phyloP scores from a whole-genome alignment of 1,140 invertebrate species.

The Cotesia typhae region DNA sequence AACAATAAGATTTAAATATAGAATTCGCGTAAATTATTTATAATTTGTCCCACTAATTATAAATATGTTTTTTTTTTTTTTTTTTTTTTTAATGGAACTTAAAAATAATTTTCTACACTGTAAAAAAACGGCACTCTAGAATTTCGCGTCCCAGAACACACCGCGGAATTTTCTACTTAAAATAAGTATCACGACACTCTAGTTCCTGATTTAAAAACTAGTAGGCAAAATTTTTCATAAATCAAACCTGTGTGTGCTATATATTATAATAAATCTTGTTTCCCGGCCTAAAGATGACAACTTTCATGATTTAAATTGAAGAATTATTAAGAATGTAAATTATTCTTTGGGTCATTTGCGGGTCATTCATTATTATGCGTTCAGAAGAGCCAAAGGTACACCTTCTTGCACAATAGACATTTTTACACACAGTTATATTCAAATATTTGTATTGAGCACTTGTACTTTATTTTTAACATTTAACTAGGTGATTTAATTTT shows the following conservation, averaged over 20 bases:
- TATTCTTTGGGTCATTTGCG: constrained; percentile 9
- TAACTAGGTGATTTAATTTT: too few species aligned
- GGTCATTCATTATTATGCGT: constrained; percentile 1
- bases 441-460: too few species aligned
- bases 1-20: too few species aligned
- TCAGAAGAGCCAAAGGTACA: neutral
- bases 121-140: constrained; percentile 36
- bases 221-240: too few species aligned
- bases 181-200: constrained; percentile 21
- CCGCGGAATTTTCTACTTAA: constrained; percentile 33
- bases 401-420: constrained; percentile 1
- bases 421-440: too few species aligned
- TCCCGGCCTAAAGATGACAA: too few species aligned
- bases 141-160: constrained; percentile 26
- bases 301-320: neutral
- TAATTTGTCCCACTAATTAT: too few species aligned
- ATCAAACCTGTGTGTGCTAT: too few species aligned
- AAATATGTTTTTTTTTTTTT: neutral
- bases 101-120: constrained; percentile 30
- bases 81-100: constrained; percentile 23
- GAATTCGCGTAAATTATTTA: too few species aligned
- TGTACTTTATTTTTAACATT: too few species aligned
- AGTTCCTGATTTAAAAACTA: constrained; percentile 8
- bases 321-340: constrained; percentile 7
- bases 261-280: too few species aligned